Percentiles rank a stretch among this genome's conserved stretches.
phyloP scores from a whole-genome alignment of 2,888 invertebrate species.

The Parnassius smintheus region DNA sequence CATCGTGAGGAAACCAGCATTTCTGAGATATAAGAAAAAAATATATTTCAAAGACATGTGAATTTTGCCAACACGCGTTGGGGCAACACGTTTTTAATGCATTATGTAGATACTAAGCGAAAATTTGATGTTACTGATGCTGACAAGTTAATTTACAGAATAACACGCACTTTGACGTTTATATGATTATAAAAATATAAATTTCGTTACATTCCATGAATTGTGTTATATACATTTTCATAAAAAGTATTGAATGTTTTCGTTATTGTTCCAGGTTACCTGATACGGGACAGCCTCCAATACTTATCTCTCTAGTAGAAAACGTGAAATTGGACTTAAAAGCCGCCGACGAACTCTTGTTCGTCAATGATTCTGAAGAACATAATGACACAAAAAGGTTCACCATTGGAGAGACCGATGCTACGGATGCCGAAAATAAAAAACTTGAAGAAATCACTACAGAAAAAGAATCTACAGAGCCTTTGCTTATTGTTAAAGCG shows the following conservation, averaged over 20 bases:
- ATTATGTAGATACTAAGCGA: too few relatives aligned
- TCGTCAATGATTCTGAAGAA: slow-evolving; percentile 70
- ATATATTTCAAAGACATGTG: too few relatives aligned
- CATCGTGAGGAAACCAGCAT: too few relatives aligned
- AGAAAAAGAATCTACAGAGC: slow-evolving; percentile 60
- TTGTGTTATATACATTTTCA: too few relatives aligned
- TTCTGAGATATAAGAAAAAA: too few relatives aligned
- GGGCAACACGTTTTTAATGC: too few relatives aligned
- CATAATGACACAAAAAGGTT: slow-evolving; percentile 70
- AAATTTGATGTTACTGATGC: too few relatives aligned
- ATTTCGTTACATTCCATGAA: too few relatives aligned
- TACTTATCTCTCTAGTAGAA: slow-evolving; percentile 82
- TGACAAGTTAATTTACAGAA: too few relatives aligned
- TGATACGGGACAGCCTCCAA: slow-evolving; percentile 82
- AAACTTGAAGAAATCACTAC: slow-evolving; percentile 41
- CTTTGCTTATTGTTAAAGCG: slow-evolving; percentile 65
- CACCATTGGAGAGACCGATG: slow-evolving; percentile 55
- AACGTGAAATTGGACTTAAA: slow-evolving; percentile 82
- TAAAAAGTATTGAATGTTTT: slow-evolving; percentile 10
- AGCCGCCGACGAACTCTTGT: slow-evolving; percentile 76
- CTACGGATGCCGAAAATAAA: slow-evolving; percentile 46
- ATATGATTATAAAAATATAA: too few relatives aligned
- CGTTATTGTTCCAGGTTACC: slow-evolving; percentile 78
- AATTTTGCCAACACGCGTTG: too few relatives aligned
- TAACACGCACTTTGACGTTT: too few relatives aligned